phyloP scores from a whole-genome alignment of 2,113 vertebrate genomes.

The Illadopsis cleaveri region DNA sequence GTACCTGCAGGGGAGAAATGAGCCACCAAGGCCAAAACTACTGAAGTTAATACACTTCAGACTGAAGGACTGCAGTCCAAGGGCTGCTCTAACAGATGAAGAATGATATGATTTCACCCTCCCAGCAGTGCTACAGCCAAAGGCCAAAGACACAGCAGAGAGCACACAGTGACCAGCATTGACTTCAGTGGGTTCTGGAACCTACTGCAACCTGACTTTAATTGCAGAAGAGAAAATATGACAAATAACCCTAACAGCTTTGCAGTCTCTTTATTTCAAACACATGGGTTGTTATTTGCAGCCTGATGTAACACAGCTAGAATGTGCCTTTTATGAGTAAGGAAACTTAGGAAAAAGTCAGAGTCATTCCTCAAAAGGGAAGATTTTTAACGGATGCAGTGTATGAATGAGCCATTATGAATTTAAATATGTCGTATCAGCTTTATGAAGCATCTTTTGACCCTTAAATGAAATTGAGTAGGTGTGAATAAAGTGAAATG shows the following conservation, averaged over 20 bases:
- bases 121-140: neutral
- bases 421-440: neutral
- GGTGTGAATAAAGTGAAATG: neutral
- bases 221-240: neutral
- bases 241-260: neutral
- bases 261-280: neutral
- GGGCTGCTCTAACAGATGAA: slow-evolving; percentile 2
- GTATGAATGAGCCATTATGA: neutral
- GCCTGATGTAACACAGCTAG: neutral
- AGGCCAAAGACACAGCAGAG: neutral
- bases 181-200: neutral
- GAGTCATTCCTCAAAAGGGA: neutral
- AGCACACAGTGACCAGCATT: neutral
- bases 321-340: neutral
- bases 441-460: neutral
- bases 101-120: slow-evolving; percentile 29
- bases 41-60: neutral
- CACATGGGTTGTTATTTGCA: neutral
- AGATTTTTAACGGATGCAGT: neutral
- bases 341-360: neutral
- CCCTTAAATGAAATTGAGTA: neutral
- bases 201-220: neutral
- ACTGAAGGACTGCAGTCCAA: neutral
- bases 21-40: neutral
- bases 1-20: neutral